Conservation (phyloP, 2,797 vertebrate species). For the Manis javanica region DNA sequence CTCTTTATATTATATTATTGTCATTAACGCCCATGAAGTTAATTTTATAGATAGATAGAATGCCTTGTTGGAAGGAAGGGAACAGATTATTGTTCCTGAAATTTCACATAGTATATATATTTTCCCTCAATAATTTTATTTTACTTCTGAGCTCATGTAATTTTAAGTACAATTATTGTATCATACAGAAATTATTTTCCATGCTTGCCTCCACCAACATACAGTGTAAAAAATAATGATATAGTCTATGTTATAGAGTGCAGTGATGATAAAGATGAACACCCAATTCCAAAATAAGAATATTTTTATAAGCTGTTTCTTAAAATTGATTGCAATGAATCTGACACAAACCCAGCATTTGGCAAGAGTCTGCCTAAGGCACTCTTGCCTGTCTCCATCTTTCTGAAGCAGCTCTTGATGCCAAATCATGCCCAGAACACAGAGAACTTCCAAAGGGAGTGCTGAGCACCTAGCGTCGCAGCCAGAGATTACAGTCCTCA, state of each 20-base stretch:
- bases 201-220: neutral
- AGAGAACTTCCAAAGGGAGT: neutral
- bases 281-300: conserved; percentile 24
- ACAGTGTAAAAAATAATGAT: neutral
- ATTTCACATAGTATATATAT: neutral
- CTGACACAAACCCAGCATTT: neutral
- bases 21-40: conserved; percentile 21
- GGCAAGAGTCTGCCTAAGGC: neutral
- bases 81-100: neutral
- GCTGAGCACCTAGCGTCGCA: neutral
- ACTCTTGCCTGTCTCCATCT: neutral
- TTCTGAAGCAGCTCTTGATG: conserved; percentile 27
- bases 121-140: neutral
- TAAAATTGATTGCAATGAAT: conserved; percentile 43
- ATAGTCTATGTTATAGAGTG: neutral
- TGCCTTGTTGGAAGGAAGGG: too few relatives aligned
- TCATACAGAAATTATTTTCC: neutral
- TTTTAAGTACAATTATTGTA: neutral
- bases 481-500: neutral
- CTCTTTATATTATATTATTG: conserved; percentile 47
- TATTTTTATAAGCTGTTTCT: conserved; percentile 23
- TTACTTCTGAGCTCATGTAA: neutral
- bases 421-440: neutral
- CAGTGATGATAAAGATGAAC: neutral
- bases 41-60: neutral